Base-by-base conservation (phyloP, 2,113 vertebrate genomes). In the Cyphomyrus plagiostoma region DNA sequence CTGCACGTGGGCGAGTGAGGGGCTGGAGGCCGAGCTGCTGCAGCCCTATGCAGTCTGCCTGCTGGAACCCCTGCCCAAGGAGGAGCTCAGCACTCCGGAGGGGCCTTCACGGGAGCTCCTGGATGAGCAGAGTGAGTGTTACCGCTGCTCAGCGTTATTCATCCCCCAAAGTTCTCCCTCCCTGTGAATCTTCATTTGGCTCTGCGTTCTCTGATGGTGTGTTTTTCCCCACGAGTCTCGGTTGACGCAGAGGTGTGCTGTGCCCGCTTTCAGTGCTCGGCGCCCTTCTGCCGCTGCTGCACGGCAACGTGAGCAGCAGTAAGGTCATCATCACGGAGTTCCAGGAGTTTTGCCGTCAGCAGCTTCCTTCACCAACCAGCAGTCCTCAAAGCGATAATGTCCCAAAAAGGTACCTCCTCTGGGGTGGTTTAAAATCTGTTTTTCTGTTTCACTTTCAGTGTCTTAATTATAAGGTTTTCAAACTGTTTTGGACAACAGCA, bases 251-350 rank as follows among this genome's bases (percentile, higher is more conserved):
- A 23, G 11, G 46, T 89, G 42, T 74, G 39, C 52, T 56, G 4
- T 56, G 53, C 53, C 21, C 53, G 7, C 30, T 46, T 77, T 30
- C 50, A 94, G 94, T 93, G 91, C 92, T 94, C 7, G 89, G 90
- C 23, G 97, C 97, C 91, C 95, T 99, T 4, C 95, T 99, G 30
- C 97, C 98, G 0, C 94, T 99, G 92, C 95, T 99, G 7, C 98
- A 99, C 0, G 98, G 98, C 0, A 99, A 99, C 0, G 91, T 97
- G 30, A 97, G 98, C 11, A 98, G 98, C 87, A 96, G 95, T 93
- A 98, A 97, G 91, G 95, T 96, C 48, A 99, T 99, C 92, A 99
- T 99, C 94, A 97, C 92, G 0, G 98, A 99, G 89, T 99, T 98
- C 93, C 97, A 98, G 94, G 98, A 98, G 92, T 97, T 96, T 91